These are phyloP conservation scores for Ridgeia piscesae DNA, from an alignment of 1,140 invertebrate genomes.

Conservation along the genomic window DNA sequence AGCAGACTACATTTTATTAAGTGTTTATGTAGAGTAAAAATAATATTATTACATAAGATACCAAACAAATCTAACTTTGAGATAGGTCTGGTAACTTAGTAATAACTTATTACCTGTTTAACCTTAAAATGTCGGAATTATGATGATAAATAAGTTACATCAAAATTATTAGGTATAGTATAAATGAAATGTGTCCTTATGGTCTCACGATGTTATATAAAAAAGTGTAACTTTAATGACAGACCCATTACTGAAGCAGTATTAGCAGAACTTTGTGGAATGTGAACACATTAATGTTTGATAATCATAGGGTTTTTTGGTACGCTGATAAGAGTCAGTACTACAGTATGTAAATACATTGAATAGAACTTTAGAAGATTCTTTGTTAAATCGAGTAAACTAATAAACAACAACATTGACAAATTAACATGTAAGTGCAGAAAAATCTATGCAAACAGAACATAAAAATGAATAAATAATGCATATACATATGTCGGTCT, in stretches of 20 bases:
- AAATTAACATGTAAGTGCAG: neutral
- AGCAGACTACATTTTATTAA: neutral
- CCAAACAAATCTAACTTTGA: neutral
- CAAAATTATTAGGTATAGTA: neutral
- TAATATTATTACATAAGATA: neutral
- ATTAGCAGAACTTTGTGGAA: neutral
- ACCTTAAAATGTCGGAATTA: neutral
- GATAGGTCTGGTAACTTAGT: neutral
- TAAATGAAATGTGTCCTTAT: neutral
- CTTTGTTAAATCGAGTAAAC: neutral
- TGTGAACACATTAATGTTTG: neutral
- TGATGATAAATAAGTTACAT: neutral
- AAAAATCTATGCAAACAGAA: neutral
- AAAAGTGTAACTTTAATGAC: neutral
- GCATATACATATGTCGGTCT: too few species aligned
- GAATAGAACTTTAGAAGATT: neutral
- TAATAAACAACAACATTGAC: neutral
- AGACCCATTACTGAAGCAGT: neutral
- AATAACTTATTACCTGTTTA: neutral
- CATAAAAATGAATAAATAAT: neutral
- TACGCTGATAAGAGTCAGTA: too few species aligned
- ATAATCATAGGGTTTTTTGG: neutral
- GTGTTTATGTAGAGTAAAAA: neutral
- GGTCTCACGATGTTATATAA: neutral
- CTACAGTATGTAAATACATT: neutral